Evolutionary conservation across 2,113 vertebrate genomes (phyloP).

Genomic region (Chionomys nivalis): DNA sequence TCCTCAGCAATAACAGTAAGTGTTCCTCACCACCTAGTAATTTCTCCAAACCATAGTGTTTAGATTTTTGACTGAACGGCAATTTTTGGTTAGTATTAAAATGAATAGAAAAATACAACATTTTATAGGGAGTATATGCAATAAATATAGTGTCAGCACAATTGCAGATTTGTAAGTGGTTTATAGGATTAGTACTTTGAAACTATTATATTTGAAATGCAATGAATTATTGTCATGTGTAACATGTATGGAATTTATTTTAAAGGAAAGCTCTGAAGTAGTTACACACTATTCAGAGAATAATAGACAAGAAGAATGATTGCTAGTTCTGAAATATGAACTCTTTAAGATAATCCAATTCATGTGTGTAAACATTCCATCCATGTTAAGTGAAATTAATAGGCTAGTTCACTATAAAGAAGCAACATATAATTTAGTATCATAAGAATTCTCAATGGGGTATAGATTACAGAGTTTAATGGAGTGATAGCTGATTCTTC

Average conservation of each 20-base stretch:
- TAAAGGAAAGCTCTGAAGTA: constrained; percentile 26
- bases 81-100: not conserved
- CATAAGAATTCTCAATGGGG: not conserved
- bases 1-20: not conserved
- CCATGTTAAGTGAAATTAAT: constrained; percentile 61
- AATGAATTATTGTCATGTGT: not conserved
- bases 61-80: not conserved
- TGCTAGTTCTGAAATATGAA: constrained; percentile 51
- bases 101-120: constrained; percentile 6
- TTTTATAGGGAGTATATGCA: not conserved
- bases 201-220: constrained; percentile 2
- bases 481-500: not conserved
- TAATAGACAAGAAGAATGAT: constrained; percentile 26
- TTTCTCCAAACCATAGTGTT: not conserved
- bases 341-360: constrained; percentile 38
- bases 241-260: not conserved
- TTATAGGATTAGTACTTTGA: not conserved
- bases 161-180: constrained; percentile 10
- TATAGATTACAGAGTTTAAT: constrained; percentile 20
- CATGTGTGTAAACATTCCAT: not conserved
- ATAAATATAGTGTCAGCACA: not conserved
- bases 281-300: not conserved
- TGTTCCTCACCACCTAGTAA: not conserved
- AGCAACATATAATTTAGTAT: not conserved
- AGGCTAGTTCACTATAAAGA: not conserved